Percentiles rank a stretch among this genome's conserved stretches.
Evolutionary conservation across 2,888 invertebrate species (phyloP).

Genomic region (Lucinisca nassula): DNA sequence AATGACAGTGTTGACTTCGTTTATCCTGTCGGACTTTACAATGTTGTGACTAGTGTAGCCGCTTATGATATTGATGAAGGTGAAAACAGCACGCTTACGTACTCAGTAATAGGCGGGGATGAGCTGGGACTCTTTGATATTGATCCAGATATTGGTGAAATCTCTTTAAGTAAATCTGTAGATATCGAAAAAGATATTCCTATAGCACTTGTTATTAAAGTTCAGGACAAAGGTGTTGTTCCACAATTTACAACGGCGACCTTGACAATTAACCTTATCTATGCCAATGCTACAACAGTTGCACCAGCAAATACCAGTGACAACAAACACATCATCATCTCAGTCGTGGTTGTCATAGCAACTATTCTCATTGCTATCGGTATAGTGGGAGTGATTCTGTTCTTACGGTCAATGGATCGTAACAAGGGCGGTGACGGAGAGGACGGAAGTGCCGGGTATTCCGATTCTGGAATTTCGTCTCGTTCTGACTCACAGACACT

Average conservation of each 20-base stretch:
- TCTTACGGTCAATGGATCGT: slow-evolving; percentile 67
- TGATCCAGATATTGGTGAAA: slow-evolving; percentile 56
- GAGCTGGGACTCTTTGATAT: slow-evolving; percentile 63
- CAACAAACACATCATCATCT: slow-evolving; percentile 75
- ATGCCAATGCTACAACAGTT: slow-evolving; percentile 51
- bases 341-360: slow-evolving; percentile 74
- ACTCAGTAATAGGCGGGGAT: slow-evolving; percentile 54
- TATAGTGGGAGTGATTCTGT: slow-evolving; percentile 70
- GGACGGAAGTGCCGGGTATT: slow-evolving; percentile 65
- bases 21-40: slow-evolving; percentile 52
- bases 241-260: slow-evolving; percentile 33
- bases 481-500: slow-evolving; percentile 53
- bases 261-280: slow-evolving; percentile 52
- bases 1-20: slow-evolving; percentile 74
- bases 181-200: slow-evolving; percentile 47
- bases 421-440: slow-evolving; percentile 57
- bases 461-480: slow-evolving; percentile 64
- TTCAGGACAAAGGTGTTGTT: slow-evolving; percentile 44
- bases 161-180: slow-evolving; percentile 52
- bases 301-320: neutral
- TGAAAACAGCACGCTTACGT: slow-evolving; percentile 58
- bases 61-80: slow-evolving; percentile 66
- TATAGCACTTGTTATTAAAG: slow-evolving; percentile 37
- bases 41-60: slow-evolving; percentile 58
- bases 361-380: slow-evolving; percentile 72